Base-by-base conservation (phyloP, 2,113 vertebrate species). In the Corythoichthys intestinalis region DNA sequence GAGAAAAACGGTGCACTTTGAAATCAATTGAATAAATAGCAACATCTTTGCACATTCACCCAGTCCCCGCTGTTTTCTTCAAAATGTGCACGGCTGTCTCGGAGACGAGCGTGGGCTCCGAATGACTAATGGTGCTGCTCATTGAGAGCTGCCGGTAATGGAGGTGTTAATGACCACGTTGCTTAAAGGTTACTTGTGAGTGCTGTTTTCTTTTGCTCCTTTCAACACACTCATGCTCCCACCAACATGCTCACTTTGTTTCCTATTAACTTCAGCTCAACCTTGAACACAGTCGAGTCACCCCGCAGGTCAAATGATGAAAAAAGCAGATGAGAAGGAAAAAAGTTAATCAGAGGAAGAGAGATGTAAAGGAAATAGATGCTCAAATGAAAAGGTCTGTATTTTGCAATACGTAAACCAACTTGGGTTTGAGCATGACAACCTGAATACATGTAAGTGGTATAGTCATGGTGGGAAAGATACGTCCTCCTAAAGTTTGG, bases 111-210 rank as follows among this genome's bases (percentile, higher is more conserved):
- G 66, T 82, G 85, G 85, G 76, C 72, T 73, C 68, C 80, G 66
- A 82, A 85, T 86, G 80, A 89, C 80, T 83, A 83, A 87, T 77
- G 79, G 83, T 83, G 75, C 75, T 68, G 82, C 81, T 77, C 68
- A 70, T 74, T 74, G 67, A 65, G 80, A 83, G 84, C 72, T 73
- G 83, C 76, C 82, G 81, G 78, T 83, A 85, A 88, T 86, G 86
- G 80, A 84, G 79, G 85, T 86, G 76, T 85, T 86, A 86, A 88
- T 89, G 75, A 88, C 82, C 77, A 73, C 74, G 86, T 86, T 86
- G 70, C 84, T 85, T 86, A 87, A 89, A 88, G 83, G 87, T 91
- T 87, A 84, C 83, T 71, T 79, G 67, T 74, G 79, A 81, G 80
- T 80, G 67, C 75, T 77, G 81, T 85, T 85, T 90, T 87, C 81